Percentiles rank a stretch among this genome's conserved stretches.
Conservation (phyloP, 2,888 invertebrate genomes). For the Endomychus coccineus region DNA sequence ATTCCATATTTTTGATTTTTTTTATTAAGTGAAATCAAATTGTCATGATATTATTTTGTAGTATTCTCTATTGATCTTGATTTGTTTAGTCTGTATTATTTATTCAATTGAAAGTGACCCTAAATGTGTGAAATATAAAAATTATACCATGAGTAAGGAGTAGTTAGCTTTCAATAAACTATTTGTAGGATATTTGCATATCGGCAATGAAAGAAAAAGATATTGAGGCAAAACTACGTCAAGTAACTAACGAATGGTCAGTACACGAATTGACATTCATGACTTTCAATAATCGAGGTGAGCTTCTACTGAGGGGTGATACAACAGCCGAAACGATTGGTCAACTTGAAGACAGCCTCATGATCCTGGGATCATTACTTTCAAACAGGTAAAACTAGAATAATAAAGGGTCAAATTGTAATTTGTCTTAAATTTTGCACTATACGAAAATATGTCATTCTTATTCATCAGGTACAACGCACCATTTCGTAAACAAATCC, state of each 20-base stretch:
- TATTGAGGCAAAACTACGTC: conserved; percentile 90
- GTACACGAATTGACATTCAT: conserved; percentile 88
- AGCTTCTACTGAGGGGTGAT: conserved; percentile 83
- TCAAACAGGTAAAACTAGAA: conserved; percentile 74
- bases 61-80: not conserved
- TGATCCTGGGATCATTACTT: conserved; percentile 87
- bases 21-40: too few species aligned
- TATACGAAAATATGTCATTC: conserved; percentile 1
- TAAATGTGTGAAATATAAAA: too few species aligned
- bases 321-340: conserved; percentile 93
- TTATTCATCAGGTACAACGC: conserved; percentile 72
- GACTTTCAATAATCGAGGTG: conserved; percentile 92
- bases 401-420: too few species aligned
- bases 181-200: conserved; percentile 81
- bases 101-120: too few species aligned
- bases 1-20: too few species aligned
- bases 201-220: conserved; percentile 97
- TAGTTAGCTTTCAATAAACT: too few species aligned
- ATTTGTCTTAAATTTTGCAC: not conserved
- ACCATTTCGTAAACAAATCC: conserved; percentile 93
- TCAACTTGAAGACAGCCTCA: conserved; percentile 92
- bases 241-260: conserved; percentile 94
- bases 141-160: too few species aligned
- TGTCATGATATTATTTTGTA: too few species aligned
- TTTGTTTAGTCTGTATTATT: conserved; percentile 1